Evolutionary conservation across 1,140 invertebrate genomes (phyloP), one percentile per base, ranked within the genome.

Genomic region (Penaeus chinensis): DNA sequence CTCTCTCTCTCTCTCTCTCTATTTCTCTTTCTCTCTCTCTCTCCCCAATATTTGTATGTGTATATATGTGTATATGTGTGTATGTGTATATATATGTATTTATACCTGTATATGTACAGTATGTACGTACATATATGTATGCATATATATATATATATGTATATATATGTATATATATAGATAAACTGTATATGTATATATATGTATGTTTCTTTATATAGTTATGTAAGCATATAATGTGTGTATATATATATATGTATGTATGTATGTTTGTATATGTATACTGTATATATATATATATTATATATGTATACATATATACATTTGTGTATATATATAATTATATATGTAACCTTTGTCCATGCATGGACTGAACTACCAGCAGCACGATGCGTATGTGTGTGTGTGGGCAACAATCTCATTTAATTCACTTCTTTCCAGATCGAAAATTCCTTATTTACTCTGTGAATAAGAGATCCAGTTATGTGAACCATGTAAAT

Each of bases 111-210:
- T 74, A 74, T n/a, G 22, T 74, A 74, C 37, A 74, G 4, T n/a
- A 74, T 74, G 22, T 18, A 20, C 22, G 22, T n/a, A 74, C 22
- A 74, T n/a, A 74, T 74, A 74, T n/a, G 22, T 74, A 74, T 13
- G 11, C 4, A 47, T 13, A 5, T 47, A 47, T 13, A 47, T 47
- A 47, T 10, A 47, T 5, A 10, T 71, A 71, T 74, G 37, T n/a
- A 20, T 74, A 74, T n/a, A 74, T n/a, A 74, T 20, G 22, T 74
- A 74, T 74, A 24, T n/a, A 74, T 74, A n/a, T n/a, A 74, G 13
- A 74, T n/a, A 74, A 20, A 4, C 47, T 47, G 11, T 7, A 47
- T 47, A 47, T 4, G 4, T 3, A 47, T 13, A 47, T 47, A 5
- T 47, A 47, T 47, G 11, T 47, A 47, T 47, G 11, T 47, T 0